A percentile compares a stretch with the other conserved stretches of the same genome.
These are phyloP conservation scores for Zosterops lateralis DNA, from an alignment of 2,113 vertebrate genomes.

Conservation along the genomic window DNA sequence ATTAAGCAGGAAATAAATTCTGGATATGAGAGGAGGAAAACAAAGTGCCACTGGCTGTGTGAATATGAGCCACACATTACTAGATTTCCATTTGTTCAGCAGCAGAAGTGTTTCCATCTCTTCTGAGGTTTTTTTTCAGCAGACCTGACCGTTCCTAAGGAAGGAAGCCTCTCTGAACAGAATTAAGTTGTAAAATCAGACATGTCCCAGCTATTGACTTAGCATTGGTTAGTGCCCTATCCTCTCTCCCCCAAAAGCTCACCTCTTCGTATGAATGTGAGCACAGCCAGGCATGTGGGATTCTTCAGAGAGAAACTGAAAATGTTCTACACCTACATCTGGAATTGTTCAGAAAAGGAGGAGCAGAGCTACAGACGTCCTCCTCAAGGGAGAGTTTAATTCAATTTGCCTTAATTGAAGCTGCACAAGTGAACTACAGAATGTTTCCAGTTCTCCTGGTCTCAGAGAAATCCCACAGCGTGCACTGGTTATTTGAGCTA, in stretches of 20 bases:
- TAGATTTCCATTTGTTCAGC: background rate
- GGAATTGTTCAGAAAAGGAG: slow-evolving; percentile 50
- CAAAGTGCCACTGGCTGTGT: background rate
- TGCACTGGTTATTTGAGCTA: background rate
- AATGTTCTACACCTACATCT: slow-evolving; percentile 23
- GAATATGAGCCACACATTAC: background rate
- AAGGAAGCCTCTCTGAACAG: background rate
- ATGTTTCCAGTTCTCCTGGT: slow-evolving; percentile 41
- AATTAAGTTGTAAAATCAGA: background rate
- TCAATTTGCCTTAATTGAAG: slow-evolving; percentile 64
- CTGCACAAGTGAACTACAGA: slow-evolving; percentile 20
- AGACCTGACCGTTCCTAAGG: background rate
- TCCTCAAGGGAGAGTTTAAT: slow-evolving; percentile 55
- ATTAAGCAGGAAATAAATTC: background rate
- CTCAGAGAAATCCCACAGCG: slow-evolving; percentile 32
- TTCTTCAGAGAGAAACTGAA: background rate
- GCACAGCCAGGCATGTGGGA: background rate
- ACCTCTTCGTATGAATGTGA: background rate
- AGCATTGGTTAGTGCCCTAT: background rate
- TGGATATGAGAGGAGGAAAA: background rate
- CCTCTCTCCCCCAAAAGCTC: background rate
- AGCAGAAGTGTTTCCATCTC: background rate
- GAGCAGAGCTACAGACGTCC: slow-evolving; percentile 20
- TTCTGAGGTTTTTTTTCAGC: background rate
- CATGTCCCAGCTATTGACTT: background rate